Percentiles rank a stretch among this genome's conserved stretches.
phyloP scores from a whole-genome alignment of 2,113 vertebrate species.

The Cyanoramphus novaezelandiae region DNA sequence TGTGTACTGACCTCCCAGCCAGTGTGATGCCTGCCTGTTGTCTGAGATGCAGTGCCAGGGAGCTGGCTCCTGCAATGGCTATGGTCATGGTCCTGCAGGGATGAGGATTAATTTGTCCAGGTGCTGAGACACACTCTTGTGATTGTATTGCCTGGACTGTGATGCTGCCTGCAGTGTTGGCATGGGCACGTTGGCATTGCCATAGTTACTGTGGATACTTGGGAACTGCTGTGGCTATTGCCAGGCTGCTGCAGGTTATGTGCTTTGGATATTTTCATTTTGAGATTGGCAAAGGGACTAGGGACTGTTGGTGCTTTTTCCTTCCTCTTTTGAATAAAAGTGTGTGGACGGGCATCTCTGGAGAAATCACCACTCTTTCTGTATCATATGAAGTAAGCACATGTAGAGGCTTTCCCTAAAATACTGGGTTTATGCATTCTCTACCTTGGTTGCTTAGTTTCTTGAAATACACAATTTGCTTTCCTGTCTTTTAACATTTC shows the following conservation, averaged over 20 bases:
- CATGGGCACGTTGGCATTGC: not conserved
- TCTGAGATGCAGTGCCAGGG: not conserved
- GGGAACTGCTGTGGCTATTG: not conserved
- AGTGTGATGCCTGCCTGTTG: not conserved
- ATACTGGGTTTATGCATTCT: not conserved
- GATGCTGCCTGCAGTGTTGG: not conserved
- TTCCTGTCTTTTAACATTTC: not conserved
- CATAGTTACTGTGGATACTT: not conserved
- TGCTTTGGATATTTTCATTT: not conserved
- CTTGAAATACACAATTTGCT: not conserved
- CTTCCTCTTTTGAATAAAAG: not conserved
- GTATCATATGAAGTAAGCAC: not conserved
- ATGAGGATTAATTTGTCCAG: not conserved
- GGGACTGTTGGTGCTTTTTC: not conserved
- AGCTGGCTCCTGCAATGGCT: not conserved
- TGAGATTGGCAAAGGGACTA: not conserved
- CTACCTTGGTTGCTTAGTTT: not conserved
- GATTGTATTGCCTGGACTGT: rapidly evolving
- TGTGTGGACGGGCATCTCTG: not conserved
- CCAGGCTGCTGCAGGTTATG: not conserved
- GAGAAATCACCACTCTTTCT: not conserved
- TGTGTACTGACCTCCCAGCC: not conserved
- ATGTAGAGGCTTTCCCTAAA: not conserved
- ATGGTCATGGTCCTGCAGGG: not conserved
- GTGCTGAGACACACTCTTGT: not conserved